Evolutionary conservation across 2,113 vertebrate genomes (phyloP).

Genomic region (Manacus vitellinus): DNA sequence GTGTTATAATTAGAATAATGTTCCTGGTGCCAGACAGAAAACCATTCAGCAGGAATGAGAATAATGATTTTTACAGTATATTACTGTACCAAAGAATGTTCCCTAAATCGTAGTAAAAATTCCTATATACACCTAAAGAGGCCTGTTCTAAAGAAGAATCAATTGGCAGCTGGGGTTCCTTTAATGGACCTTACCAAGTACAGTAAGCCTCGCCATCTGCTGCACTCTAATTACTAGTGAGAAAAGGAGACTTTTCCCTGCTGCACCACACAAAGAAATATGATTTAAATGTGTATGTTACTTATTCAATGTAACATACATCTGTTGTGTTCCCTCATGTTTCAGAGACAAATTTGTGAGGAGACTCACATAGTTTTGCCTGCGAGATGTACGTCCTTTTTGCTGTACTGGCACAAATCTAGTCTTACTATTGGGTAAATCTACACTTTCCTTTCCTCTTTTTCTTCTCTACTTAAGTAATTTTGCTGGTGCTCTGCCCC

Average conservation of each 20-base stretch:
- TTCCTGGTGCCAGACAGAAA: background rate
- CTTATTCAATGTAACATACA: background rate
- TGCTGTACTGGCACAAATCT: background rate
- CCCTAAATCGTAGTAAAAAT: background rate
- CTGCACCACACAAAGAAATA: conserved; percentile 8
- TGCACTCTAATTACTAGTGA: conserved; percentile 30
- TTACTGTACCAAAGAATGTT: background rate
- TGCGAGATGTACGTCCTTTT: background rate
- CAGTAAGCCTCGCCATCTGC: background rate
- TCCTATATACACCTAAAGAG: background rate
- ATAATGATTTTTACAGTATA: background rate
- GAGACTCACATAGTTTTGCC: background rate
- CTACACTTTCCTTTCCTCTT: background rate
- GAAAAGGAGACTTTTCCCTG: conserved; percentile 19
- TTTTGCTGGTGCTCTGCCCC: background rate
- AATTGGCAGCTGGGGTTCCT: conserved; percentile 6
- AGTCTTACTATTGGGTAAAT: background rate
- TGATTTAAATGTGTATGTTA: background rate
- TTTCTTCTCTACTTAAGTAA: background rate
- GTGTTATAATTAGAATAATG: background rate
- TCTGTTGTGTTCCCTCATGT: background rate
- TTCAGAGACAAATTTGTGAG: background rate
- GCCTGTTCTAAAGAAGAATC: background rate
- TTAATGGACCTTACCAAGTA: background rate
- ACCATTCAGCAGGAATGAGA: background rate